A percentile compares a stretch with the other conserved stretches of the same genome.
Evolutionary conservation across 2,888 invertebrate genomes (phyloP).

Genomic region (Artemia sinica): DNA sequence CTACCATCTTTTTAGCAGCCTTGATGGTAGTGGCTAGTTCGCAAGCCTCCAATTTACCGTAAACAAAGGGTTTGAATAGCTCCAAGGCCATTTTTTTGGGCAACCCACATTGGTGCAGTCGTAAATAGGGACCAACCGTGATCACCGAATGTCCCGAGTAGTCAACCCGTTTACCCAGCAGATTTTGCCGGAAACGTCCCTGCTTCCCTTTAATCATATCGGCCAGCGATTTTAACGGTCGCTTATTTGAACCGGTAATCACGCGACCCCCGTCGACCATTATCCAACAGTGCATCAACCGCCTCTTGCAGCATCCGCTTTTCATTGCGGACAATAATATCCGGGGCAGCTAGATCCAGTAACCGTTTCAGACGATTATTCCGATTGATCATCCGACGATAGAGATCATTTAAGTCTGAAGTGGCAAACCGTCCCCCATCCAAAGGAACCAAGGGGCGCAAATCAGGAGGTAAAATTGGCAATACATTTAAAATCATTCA

Average conservation of each 20-base stretch:
- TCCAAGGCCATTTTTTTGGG: constrained; percentile 23
- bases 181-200: no score
- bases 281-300: constrained; percentile 22
- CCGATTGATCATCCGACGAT: constrained; percentile 22
- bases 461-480: no score
- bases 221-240: constrained; percentile 18
- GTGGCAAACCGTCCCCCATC: constrained; percentile 25
- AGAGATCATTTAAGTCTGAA: constrained; percentile 24
- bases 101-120: constrained; percentile 22
- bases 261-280: constrained; percentile 16
- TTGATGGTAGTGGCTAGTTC: constrained; percentile 18
- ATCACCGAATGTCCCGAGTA: no score
- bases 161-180: no score
- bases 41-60: not conserved
- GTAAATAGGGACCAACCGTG: constrained; percentile 22
- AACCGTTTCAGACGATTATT: constrained; percentile 21
- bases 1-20: constrained; percentile 19
- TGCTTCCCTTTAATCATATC: constrained; percentile 19
- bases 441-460: constrained; percentile 24
- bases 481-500: no score
- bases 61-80: constrained; percentile 23
- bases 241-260: not conserved
- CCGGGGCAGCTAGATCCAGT: constrained; percentile 20
- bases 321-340: constrained; percentile 22
- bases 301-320: constrained; percentile 21